phyloP scores from a whole-genome alignment of 2,113 vertebrate genomes.

The Pelecanus crispus region DNA sequence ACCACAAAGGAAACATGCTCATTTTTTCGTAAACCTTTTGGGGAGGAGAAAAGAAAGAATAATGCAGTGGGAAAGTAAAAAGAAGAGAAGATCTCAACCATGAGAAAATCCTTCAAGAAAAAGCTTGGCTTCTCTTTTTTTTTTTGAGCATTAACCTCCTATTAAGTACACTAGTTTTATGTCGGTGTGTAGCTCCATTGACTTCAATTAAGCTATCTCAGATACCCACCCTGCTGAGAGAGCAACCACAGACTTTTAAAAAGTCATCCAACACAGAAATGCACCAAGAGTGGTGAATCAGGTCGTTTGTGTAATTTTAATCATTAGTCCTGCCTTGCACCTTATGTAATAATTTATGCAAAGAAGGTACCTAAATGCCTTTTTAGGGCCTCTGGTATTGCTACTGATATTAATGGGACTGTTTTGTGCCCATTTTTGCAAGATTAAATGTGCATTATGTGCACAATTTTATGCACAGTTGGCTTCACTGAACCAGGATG shows the following conservation, averaged over 20 bases:
- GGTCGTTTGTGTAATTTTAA: not conserved
- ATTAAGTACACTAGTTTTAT: slow-evolving; percentile 21
- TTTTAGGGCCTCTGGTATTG: not conserved
- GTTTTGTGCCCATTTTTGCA: not conserved
- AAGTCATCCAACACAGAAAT: not conserved
- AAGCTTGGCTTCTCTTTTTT: not conserved
- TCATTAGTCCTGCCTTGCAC: not conserved
- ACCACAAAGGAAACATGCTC: not conserved
- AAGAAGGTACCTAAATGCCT: not conserved
- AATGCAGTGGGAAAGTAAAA: not conserved
- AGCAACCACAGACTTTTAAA: not conserved
- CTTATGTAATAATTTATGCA: not conserved
- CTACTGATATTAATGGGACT: not conserved
- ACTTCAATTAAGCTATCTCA: slow-evolving; percentile 29
- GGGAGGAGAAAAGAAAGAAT: not conserved
- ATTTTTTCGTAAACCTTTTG: not conserved
- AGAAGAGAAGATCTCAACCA: not conserved
- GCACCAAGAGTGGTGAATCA: not conserved
- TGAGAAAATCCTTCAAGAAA: not conserved
- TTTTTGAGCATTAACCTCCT: slow-evolving; percentile 15
- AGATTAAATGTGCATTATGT: not conserved
- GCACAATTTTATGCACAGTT: not conserved
- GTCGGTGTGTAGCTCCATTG: slow-evolving; percentile 16
- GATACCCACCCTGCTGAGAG: not conserved
- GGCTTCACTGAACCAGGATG: not conserved